Conservation (phyloP, 2,888 invertebrate genomes). For the Hydroisotoma schaefferi region DNA sequence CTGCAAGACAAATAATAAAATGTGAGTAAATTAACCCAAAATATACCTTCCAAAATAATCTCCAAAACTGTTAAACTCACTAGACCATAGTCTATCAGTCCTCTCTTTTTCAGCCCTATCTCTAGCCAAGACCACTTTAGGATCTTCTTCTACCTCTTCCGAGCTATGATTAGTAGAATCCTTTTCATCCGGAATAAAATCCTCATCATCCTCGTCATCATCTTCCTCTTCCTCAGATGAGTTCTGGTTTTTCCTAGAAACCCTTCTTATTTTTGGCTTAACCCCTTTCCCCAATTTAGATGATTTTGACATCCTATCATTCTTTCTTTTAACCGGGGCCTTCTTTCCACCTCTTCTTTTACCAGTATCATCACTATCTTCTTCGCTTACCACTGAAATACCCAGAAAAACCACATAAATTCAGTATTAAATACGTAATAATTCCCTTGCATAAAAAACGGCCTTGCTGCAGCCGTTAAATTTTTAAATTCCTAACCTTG, state of each 20-base stretch:
- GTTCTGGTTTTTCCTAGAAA: constrained; percentile 12
- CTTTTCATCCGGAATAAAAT: constrained; percentile 1
- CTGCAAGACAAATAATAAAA: constrained; percentile 12
- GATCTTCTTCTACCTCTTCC: constrained; percentile 6
- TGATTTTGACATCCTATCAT: constrained; percentile 2
- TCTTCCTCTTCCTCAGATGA: constrained; percentile 14
- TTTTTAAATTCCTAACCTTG: too few species aligned
- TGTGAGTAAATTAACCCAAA: neutral
- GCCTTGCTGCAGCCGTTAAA: too few species aligned
- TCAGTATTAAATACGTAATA: too few species aligned
- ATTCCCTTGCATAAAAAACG: too few species aligned
- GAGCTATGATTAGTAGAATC: neutral
- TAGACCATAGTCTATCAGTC: constrained; percentile 37
- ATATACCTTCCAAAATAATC: too few species aligned
- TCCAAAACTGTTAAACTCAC: constrained; percentile 20
- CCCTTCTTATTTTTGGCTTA: neutral
- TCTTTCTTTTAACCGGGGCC: constrained; percentile 5
- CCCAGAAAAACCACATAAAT: too few species aligned
- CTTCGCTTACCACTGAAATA: constrained; percentile 21
- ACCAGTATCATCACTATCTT: constrained; percentile 15
- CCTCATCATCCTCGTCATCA: constrained; percentile 18
- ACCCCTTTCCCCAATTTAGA: too few species aligned
- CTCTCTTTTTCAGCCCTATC: constrained; percentile 36
- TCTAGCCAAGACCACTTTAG: constrained; percentile 15
- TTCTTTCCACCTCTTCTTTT: constrained; percentile 7